These are phyloP conservation scores for Yponomeuta sedellus DNA, from an alignment of 2,888 invertebrate species.

Conservation along the genomic window DNA sequence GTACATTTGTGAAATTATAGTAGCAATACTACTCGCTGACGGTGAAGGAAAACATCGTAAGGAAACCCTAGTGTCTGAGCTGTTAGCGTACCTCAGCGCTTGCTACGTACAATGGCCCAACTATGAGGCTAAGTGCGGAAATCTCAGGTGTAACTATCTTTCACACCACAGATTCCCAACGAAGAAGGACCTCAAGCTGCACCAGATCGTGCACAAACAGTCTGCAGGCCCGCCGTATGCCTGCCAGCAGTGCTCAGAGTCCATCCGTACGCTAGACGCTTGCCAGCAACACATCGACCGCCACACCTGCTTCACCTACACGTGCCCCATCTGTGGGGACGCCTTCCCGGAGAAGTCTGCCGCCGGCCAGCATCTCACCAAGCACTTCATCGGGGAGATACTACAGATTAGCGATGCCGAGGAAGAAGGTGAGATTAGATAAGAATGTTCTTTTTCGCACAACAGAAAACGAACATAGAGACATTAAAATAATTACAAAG, in stretches of 20 bases:
- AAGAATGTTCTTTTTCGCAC: no score
- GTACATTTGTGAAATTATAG: no score
- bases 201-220: slow-evolving; percentile 50
- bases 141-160: no score
- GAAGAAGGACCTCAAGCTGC: slow-evolving; percentile 50
- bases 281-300: slow-evolving; percentile 55
- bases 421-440: background rate
- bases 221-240: slow-evolving; percentile 46
- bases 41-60: no score
- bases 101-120: no score
- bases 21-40: no score
- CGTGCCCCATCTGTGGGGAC: slow-evolving; percentile 57
- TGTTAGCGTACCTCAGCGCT: no score
- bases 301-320: slow-evolving; percentile 46
- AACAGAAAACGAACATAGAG: no score
- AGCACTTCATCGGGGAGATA: slow-evolving; percentile 45
- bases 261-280: slow-evolving; percentile 40
- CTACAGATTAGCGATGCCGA: background rate
- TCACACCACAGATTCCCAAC: slow-evolving; percentile 45
- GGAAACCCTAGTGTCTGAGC: no score
- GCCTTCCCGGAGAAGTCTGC: slow-evolving; percentile 37
- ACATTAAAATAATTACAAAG: no score
- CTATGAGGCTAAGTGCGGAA: no score
- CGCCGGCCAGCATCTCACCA: slow-evolving; percentile 45
- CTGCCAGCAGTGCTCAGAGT: slow-evolving; percentile 45